phyloP scores from a whole-genome alignment of 2,888 invertebrate species.

The Conus canariensis region DNA sequence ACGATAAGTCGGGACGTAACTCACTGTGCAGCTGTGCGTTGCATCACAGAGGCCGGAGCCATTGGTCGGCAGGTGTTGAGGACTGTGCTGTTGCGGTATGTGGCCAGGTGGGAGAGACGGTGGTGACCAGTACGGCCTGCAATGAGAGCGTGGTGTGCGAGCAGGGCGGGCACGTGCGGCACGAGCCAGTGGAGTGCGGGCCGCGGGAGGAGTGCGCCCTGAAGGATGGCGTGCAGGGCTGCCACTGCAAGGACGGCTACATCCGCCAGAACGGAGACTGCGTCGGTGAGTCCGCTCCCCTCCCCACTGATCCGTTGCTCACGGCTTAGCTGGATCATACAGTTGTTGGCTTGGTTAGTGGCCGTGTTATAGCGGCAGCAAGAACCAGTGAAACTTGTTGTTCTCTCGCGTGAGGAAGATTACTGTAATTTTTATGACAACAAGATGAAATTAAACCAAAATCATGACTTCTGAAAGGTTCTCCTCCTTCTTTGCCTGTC shows the following conservation, averaged over 20 bases:
- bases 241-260: constrained; percentile 60
- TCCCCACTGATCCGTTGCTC: too few relatives aligned
- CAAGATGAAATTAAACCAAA: too few relatives aligned
- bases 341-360: not conserved
- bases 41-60: too few relatives aligned
- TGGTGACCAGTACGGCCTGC: constrained; percentile 41
- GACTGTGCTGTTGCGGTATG: not conserved
- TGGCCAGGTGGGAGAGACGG: not conserved
- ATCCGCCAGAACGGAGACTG: constrained; percentile 46
- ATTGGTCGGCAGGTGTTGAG: not conserved
- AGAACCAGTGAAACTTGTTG: too few relatives aligned
- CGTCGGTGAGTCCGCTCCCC: too few relatives aligned
- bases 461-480: too few relatives aligned
- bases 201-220: constrained; percentile 55
- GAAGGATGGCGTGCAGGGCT: constrained; percentile 56
- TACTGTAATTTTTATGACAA: too few relatives aligned
- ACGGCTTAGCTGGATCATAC: not conserved
- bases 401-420: too few relatives aligned
- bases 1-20: too few relatives aligned
- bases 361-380: too few relatives aligned
- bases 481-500: too few relatives aligned
- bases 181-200: constrained; percentile 50
- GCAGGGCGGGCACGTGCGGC: constrained; percentile 41
- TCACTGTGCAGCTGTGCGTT: too few relatives aligned
- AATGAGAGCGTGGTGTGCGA: constrained; percentile 45